phyloP scores from a whole-genome alignment of 1,140 invertebrate species.

The Argopecten irradians region DNA sequence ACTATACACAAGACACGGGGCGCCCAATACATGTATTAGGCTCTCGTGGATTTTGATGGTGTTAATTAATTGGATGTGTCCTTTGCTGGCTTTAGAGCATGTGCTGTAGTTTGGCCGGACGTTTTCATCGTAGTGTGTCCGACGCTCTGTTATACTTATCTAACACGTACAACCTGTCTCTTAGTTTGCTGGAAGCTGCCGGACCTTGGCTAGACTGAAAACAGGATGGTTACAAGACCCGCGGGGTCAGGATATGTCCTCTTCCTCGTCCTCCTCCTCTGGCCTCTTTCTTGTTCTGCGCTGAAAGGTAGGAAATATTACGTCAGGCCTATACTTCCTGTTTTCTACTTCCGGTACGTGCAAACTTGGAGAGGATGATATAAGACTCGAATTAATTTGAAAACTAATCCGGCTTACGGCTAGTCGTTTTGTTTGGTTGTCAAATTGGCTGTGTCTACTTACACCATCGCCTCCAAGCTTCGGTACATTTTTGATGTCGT shows the following conservation, averaged over 20 bases:
- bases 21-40: neutral
- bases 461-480: slow-evolving; percentile 1
- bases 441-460: neutral
- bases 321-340: neutral
- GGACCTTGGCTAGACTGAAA: neutral
- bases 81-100: neutral
- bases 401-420: neutral
- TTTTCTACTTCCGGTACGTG: neutral
- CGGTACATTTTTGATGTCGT: neutral
- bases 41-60: too few species aligned
- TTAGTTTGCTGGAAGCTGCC: neutral
- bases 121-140: neutral
- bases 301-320: neutral
- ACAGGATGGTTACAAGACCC: neutral
- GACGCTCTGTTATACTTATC: neutral
- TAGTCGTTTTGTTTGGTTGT: neutral
- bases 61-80: neutral
- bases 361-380: slow-evolving; percentile 8
- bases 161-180: slow-evolving; percentile 13
- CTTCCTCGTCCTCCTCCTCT: neutral
- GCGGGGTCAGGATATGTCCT: neutral
- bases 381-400: neutral
- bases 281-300: neutral
- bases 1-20: neutral
- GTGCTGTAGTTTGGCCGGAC: neutral